phyloP scores from a whole-genome alignment of 2,797 vertebrate genomes.

The Valencia hispanica region DNA sequence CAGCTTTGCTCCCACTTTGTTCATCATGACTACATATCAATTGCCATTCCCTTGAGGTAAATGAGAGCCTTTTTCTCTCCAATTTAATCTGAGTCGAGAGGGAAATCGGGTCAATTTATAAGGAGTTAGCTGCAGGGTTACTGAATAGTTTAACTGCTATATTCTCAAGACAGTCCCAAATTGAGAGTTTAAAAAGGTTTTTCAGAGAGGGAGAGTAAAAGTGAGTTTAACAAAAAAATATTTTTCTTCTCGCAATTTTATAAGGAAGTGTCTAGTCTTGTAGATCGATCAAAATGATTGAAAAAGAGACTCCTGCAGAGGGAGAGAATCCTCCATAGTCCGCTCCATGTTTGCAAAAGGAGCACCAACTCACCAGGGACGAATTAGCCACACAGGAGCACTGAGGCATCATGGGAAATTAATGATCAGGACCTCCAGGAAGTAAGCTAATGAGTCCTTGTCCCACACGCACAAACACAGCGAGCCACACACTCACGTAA shows the following conservation, averaged over 20 bases:
- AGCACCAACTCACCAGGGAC: slow-evolving; percentile 68
- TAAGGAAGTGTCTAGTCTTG: slow-evolving; percentile 36
- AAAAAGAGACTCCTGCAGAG: slow-evolving; percentile 41
- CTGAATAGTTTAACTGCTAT: slow-evolving; percentile 42
- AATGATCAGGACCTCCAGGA: slow-evolving; percentile 80
- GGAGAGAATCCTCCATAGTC: slow-evolving; percentile 52
- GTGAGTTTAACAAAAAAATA: slow-evolving; percentile 48
- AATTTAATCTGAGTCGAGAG: slow-evolving; percentile 46
- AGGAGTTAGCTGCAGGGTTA: slow-evolving; percentile 46
- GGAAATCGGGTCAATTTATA: slow-evolving; percentile 48
- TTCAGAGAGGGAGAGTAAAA: slow-evolving; percentile 25
- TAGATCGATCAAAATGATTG: slow-evolving; percentile 57
- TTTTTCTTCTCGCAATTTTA: slow-evolving; percentile 52
- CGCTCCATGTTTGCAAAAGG: slow-evolving; percentile 54
- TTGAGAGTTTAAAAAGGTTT: slow-evolving; percentile 28
- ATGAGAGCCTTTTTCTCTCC: slow-evolving; percentile 54
- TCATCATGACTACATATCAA: slow-evolving; percentile 50
- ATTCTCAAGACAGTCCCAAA: slow-evolving; percentile 45
- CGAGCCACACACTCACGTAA: slow-evolving; percentile 45
- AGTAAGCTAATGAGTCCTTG: slow-evolving; percentile 79
- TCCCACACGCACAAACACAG: slow-evolving; percentile 35
- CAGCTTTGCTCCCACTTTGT: slow-evolving; percentile 47
- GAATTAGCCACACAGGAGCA: slow-evolving; percentile 78
- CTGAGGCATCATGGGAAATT: slow-evolving; percentile 81
- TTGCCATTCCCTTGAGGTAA: slow-evolving; percentile 46